phyloP scores from a whole-genome alignment of 2,888 invertebrate species.

The Schrankia costaestrigalis region DNA sequence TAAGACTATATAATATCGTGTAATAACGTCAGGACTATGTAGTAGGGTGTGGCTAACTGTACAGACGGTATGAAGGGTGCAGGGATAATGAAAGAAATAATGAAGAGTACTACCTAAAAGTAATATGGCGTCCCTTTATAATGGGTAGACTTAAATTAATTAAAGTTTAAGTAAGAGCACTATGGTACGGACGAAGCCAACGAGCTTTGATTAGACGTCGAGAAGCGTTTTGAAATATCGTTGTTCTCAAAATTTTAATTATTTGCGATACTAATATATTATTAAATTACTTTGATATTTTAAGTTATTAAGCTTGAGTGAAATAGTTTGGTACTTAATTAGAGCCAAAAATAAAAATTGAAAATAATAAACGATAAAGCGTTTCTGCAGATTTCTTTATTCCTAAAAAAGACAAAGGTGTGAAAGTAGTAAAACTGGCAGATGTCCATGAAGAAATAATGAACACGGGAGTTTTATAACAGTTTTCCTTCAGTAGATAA shows the following conservation, averaged over 20 bases:
- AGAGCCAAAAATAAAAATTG: no score
- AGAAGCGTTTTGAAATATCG: no score
- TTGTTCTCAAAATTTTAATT: no score
- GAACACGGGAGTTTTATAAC: conserved; percentile 3
- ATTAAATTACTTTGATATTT: no score
- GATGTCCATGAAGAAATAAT: conserved; percentile 10
- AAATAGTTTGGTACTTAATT: no score
- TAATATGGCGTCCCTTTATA: conserved; percentile 27
- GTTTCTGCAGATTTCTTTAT: no score
- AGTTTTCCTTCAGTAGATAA: no score
- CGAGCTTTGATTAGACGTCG: conserved; percentile 23
- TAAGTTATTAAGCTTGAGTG: no score
- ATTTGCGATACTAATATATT: no score
- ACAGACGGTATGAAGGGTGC: conserved; percentile 11
- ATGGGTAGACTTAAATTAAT: conserved; percentile 39
- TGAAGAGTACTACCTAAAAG: conserved; percentile 29
- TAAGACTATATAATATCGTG: conserved; percentile 28
- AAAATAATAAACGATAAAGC: no score
- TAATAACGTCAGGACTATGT: conserved; percentile 30
- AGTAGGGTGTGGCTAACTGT: conserved; percentile 11
- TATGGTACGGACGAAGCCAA: conserved; percentile 15
- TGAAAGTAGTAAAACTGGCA: no score
- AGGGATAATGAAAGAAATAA: conserved; percentile 41
- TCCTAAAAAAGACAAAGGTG: no score
- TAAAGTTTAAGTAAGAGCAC: conserved; percentile 29